phyloP scores from a whole-genome alignment of 2,113 vertebrate species.

The Silurus meridionalis region DNA sequence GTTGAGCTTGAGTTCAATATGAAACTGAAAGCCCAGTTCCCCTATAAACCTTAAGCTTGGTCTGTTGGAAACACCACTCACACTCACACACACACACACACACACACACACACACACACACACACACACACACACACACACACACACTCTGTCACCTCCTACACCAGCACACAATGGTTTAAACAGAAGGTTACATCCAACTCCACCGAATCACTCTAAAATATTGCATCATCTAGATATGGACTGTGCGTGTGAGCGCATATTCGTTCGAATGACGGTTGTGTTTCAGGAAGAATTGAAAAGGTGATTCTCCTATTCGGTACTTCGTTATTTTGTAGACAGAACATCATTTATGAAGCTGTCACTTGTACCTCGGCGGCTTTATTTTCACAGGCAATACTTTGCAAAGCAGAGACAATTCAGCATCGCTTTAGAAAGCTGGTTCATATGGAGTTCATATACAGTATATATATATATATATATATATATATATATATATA shows the following conservation, averaged over 20 bases:
- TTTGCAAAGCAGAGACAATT: slow-evolving; percentile 31
- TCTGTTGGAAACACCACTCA: not conserved
- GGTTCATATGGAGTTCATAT: slow-evolving; percentile 17
- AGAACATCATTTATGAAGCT: slow-evolving; percentile 45
- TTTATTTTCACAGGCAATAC: slow-evolving; percentile 42
- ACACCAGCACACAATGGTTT: slow-evolving; percentile 14
- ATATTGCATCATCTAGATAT: slow-evolving; percentile 69
- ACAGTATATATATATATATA: too few relatives aligned
- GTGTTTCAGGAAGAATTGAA: slow-evolving; percentile 62
- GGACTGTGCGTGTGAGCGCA: slow-evolving; percentile 49
- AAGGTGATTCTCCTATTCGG: slow-evolving; percentile 65
- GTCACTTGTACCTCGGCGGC: slow-evolving; percentile 39
- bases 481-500: too few relatives aligned
- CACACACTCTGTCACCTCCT: not conserved
- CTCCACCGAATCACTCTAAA: not conserved
- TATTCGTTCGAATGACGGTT: slow-evolving; percentile 58
- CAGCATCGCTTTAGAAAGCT: slow-evolving; percentile 25
- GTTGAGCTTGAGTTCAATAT: not conserved
- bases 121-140: slow-evolving; percentile 9
- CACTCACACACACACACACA: not conserved
- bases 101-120: slow-evolving; percentile 25
- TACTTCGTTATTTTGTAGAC: slow-evolving; percentile 45
- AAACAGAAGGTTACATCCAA: slow-evolving; percentile 23
- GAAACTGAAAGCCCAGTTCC: not conserved
- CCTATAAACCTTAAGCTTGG: not conserved